Conservation (phyloP, 2,888 invertebrate genomes). For the Frankliniella intonsa region DNA sequence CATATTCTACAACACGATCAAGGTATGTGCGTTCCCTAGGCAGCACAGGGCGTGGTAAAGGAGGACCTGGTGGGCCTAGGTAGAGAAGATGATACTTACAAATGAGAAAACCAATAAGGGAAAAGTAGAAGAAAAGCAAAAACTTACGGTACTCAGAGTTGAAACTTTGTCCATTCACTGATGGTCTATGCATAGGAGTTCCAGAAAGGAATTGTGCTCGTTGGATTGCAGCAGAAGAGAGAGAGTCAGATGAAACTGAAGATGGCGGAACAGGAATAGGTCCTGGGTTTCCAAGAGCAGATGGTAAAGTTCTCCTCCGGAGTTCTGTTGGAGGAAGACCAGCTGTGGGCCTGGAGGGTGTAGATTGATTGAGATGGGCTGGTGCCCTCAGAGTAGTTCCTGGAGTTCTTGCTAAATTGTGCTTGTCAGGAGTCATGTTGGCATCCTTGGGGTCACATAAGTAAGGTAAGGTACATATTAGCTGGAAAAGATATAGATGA, state of each 20-base stretch:
- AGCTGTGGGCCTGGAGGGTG: not conserved
- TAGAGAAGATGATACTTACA: not conserved
- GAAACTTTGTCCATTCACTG: constrained; percentile 21
- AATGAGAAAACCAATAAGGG: constrained; percentile 18
- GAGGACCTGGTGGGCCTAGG: not conserved
- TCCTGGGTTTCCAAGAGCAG: constrained; percentile 5
- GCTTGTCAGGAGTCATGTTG: not conserved
- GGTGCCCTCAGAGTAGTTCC: not conserved
- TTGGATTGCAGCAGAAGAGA: not conserved
- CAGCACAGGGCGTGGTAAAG: constrained; percentile 61
- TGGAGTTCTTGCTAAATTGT: not conserved
- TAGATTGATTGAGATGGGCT: not conserved
- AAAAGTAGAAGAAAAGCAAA: constrained; percentile 31
- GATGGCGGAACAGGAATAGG: not conserved
- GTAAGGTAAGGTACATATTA: no score
- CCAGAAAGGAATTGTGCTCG: not conserved
- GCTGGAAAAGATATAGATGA: not conserved
- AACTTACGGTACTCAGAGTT: constrained; percentile 40
- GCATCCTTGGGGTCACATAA: not conserved
- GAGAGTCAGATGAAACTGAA: not conserved
- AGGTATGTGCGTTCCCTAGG: constrained; percentile 71
- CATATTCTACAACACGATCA: constrained; percentile 87
- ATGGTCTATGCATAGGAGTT: not conserved
- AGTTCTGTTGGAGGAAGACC: not conserved
- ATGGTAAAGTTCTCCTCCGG: constrained; percentile 36